Evolutionary conservation across 2,888 invertebrate genomes (phyloP).

Genomic region (Acronicta leporina): DNA sequence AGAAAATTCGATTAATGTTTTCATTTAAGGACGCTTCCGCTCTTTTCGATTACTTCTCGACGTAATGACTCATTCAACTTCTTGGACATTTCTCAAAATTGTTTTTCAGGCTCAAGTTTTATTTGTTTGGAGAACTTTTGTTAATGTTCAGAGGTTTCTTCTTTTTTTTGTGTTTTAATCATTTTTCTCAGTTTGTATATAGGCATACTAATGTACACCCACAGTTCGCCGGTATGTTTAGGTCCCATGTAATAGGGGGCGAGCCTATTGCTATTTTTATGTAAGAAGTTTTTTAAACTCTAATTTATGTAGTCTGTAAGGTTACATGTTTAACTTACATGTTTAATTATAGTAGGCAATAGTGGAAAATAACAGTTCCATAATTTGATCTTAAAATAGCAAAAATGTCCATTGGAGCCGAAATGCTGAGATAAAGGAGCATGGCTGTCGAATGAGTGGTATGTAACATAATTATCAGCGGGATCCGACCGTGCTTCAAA

Average conservation of each 20-base stretch:
- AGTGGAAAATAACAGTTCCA: constrained; percentile 20
- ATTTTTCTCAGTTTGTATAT: neutral
- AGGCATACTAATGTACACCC: too few relatives aligned
- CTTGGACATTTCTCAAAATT: constrained; percentile 45
- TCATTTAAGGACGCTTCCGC: constrained; percentile 60
- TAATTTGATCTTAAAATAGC: constrained; percentile 15
- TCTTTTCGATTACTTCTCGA: constrained; percentile 57
- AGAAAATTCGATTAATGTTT: constrained; percentile 77
- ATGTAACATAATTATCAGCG: constrained; percentile 55
- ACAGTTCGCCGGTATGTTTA: too few relatives aligned
- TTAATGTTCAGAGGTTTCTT: constrained; percentile 29
- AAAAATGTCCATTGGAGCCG: constrained; percentile 24
- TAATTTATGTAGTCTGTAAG: too few relatives aligned
- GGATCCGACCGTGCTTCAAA: constrained; percentile 47
- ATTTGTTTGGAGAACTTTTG: constrained; percentile 39
- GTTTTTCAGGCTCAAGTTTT: constrained; percentile 41
- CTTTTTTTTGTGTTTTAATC: constrained; percentile 13
- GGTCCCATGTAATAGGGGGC: too few relatives aligned
- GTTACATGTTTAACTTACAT: too few relatives aligned
- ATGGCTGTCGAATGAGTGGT: constrained; percentile 43
- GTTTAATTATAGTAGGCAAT: neutral
- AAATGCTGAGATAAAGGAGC: constrained; percentile 34
- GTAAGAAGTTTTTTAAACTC: neutral
- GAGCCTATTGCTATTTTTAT: too few relatives aligned
- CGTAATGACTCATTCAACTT: constrained; percentile 63